Evolutionary conservation across 2,113 vertebrate genomes (phyloP).

Genomic region (Phrynosoma platyrhinos): DNA sequence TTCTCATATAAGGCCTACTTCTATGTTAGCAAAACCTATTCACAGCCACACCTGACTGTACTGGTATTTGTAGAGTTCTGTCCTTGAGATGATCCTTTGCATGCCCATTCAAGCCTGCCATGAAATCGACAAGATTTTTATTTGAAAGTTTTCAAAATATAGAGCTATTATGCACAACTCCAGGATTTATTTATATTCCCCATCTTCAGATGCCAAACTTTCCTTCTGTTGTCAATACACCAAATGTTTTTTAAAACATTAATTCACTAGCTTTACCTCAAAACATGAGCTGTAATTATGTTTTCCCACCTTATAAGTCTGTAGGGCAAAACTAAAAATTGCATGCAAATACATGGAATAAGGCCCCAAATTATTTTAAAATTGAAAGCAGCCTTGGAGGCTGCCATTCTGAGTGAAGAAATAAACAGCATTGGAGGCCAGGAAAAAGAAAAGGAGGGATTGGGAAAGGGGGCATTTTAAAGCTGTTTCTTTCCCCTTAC

Average conservation of each 20-base stretch:
- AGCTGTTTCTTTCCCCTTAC: background rate
- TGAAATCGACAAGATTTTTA: conserved; percentile 12
- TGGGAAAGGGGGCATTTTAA: background rate
- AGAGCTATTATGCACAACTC: conserved; percentile 15
- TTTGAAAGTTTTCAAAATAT: background rate
- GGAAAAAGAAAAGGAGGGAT: too few relatives aligned
- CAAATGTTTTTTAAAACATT: conserved; percentile 2
- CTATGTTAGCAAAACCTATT: background rate
- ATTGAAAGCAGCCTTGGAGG: background rate
- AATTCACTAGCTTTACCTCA: background rate
- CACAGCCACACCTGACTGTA: background rate
- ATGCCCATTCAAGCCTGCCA: background rate
- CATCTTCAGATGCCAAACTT: conserved; percentile 31
- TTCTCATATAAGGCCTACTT: background rate
- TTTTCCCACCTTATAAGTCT: background rate
- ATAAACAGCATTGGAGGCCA: too few relatives aligned
- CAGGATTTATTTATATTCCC: background rate
- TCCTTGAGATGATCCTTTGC: background rate
- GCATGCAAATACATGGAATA: background rate
- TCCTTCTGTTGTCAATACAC: conserved; percentile 11
- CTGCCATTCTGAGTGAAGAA: background rate
- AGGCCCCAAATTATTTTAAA: background rate
- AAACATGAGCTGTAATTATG: background rate
- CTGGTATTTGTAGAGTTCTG: background rate
- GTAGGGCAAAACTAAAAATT: background rate